These are phyloP conservation scores for Diachrysia chrysitis DNA, from an alignment of 2,888 invertebrate species.

Conservation along the genomic window DNA sequence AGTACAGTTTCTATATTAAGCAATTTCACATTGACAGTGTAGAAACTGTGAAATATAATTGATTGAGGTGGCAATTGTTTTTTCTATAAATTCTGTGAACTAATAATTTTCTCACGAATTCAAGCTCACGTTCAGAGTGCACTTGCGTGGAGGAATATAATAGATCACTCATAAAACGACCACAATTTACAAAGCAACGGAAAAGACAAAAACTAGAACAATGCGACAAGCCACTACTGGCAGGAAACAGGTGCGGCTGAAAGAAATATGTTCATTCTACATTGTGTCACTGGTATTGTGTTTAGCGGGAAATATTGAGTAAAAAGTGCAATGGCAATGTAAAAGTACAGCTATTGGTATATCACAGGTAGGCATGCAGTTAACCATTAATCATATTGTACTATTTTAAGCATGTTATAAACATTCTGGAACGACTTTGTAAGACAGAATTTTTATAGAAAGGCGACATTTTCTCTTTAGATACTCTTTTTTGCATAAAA, in stretches of 20 bases:
- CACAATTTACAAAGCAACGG: constrained; percentile 68
- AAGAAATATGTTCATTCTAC: constrained; percentile 56
- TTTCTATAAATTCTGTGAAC: constrained; percentile 43
- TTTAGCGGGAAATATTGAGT: constrained; percentile 27
- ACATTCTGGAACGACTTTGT: background rate
- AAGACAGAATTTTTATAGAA: no score
- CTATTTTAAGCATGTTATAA: background rate
- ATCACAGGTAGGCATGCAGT: background rate
- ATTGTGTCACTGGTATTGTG: constrained; percentile 46
- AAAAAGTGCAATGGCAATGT: constrained; percentile 41
- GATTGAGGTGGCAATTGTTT: constrained; percentile 48
- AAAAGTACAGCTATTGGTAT: constrained; percentile 7
- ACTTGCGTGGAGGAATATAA: constrained; percentile 40
- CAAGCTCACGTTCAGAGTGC: constrained; percentile 51
- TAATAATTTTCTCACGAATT: constrained; percentile 51
- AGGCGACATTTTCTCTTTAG: background rate
- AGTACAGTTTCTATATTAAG: constrained; percentile 34
- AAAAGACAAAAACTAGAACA: constrained; percentile 74
- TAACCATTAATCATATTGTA: background rate
- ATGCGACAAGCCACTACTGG: constrained; percentile 69
- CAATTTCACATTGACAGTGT: constrained; percentile 48
- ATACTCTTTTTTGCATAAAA: no score
- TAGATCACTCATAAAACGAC: constrained; percentile 49
- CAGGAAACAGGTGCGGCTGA: constrained; percentile 74
- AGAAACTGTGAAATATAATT: constrained; percentile 44